Evolutionary conservation across 2,888 invertebrate genomes (phyloP).

Genomic region (Nymphalis urticae): DNA sequence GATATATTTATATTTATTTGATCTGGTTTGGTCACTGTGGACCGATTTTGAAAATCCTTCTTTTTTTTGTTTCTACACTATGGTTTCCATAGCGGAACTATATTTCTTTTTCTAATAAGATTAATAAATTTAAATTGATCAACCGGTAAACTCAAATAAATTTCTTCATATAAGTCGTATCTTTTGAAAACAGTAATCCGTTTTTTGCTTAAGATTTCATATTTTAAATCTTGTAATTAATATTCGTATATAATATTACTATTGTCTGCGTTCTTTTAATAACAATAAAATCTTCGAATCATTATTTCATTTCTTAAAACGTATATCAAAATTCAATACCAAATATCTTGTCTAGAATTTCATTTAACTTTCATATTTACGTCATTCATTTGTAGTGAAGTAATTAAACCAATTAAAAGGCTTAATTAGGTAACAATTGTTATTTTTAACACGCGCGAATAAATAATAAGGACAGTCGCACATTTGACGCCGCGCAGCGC

Average conservation of each 20-base stretch:
- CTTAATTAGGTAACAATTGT: constrained; percentile 8
- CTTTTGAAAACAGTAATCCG: not conserved
- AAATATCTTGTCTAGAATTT: constrained; percentile 15
- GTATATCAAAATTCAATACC: constrained; percentile 13
- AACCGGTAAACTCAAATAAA: too few species aligned
- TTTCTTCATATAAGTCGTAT: too few species aligned
- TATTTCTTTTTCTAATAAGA: too few species aligned
- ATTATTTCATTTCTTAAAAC: constrained; percentile 9
- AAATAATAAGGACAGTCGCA: too few species aligned
- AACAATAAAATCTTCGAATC: constrained; percentile 9
- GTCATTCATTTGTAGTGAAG: constrained; percentile 8
- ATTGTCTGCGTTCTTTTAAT: not conserved
- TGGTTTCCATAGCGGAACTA: too few species aligned
- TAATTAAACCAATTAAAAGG: constrained; percentile 20
- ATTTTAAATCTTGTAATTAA: constrained; percentile 1
- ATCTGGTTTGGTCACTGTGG: too few species aligned
- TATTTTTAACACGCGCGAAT: constrained; percentile 3
- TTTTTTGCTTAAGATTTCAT: not conserved
- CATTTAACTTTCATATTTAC: constrained; percentile 17
- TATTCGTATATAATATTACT: constrained; percentile 2
- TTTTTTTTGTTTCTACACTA: too few species aligned
- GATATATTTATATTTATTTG: too few species aligned
- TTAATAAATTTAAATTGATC: too few species aligned
- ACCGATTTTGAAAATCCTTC: too few species aligned
- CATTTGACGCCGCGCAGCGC: too few species aligned